Percentiles rank a stretch among this genome's conserved stretches.
Evolutionary conservation across 2,888 invertebrate genomes (phyloP).

Genomic region (Coelopa pilipes): DNA sequence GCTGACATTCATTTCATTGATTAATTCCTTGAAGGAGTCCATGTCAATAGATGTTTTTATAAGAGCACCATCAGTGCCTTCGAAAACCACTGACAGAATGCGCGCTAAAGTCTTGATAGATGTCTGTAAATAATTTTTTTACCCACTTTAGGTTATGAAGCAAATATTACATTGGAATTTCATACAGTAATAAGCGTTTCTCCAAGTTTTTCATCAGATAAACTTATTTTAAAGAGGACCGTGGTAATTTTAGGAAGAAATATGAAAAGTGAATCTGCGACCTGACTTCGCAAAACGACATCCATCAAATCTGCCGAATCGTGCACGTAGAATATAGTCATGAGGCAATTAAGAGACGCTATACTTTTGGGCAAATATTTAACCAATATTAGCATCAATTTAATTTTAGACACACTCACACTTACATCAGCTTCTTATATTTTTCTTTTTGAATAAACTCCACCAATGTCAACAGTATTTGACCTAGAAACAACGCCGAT

Average conservation of each 20-base stretch:
- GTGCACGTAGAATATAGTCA: slow-evolving; percentile 73
- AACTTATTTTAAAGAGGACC: slow-evolving; percentile 68
- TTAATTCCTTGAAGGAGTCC: slow-evolving; percentile 49
- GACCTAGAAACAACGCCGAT: slow-evolving; percentile 72
- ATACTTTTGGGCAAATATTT: slow-evolving; percentile 33
- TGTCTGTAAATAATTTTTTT: slow-evolving; percentile 46
- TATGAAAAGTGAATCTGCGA: slow-evolving; percentile 71
- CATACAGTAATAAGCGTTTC: slow-evolving; percentile 71
- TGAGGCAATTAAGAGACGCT: slow-evolving; percentile 69
- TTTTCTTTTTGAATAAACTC: slow-evolving; percentile 76
- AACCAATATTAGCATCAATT: no score
- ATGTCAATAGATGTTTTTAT: slow-evolving; percentile 49
- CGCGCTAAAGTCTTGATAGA: slow-evolving; percentile 59
- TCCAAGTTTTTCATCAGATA: slow-evolving; percentile 70
- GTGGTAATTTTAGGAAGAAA: slow-evolving; percentile 72
- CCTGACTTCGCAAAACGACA: slow-evolving; percentile 68
- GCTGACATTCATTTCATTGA: slow-evolving; percentile 38
- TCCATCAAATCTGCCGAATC: slow-evolving; percentile 70
- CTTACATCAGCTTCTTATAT: slow-evolving; percentile 73
- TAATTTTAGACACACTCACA: background rate
- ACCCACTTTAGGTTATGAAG: background rate
- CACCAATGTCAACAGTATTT: slow-evolving; percentile 74
- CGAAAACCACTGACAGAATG: slow-evolving; percentile 60
- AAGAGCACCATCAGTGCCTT: slow-evolving; percentile 58
- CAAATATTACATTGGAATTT: background rate